Base-by-base conservation (phyloP, 1,140 invertebrate genomes). In the Probaryconus sp. region DNA sequence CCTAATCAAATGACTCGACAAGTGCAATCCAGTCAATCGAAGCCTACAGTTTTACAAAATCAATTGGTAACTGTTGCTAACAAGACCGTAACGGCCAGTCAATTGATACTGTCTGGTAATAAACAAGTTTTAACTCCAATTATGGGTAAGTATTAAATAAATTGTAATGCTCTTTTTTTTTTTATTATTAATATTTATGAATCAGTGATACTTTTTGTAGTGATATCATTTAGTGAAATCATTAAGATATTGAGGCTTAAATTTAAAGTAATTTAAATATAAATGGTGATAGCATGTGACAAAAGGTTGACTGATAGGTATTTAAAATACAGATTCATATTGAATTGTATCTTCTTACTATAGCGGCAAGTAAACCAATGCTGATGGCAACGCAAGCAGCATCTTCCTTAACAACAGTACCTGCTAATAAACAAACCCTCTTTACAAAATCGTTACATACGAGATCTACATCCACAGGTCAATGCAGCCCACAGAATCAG, bases 71-170 rank as follows among this genome's bases (percentile, higher is more conserved):
- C 85, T 48, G 85, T 86, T 42, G 83, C 84, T 13, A 87, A n/a
- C n/a, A n/a, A 88, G 83, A 81, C 85, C 48, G 87, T 89, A 56
- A 87, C 87, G 40, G 85, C 89, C 7, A 89, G 89, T 77, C 82
- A 88, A 77, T 77, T 91, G 58, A 89, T 89, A 81, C 85, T 91
- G 67, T 87, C 90, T 78, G 82, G 89, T 79, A 80, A 91, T 85
- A 81, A 89, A 88, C 78, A 91, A 89, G 86, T 92, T 79, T 88
- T 90, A 56, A 85, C 90, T 37, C 88, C 90, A 35, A 89, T 90
- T 63, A 88, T 90, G 87, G 89, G 90, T 92, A 81, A 89, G 87
- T 85, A 68, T 45, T 1, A 40, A 37, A 6, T 33, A 30, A 30
- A 30, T 35, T 5, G 7, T 51, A 37, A 21, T 30, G 40, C 48